Evolutionary conservation across 1,140 invertebrate genomes (phyloP), one percentile per base, ranked within the genome.

Genomic region (Hyphantria cunea): DNA sequence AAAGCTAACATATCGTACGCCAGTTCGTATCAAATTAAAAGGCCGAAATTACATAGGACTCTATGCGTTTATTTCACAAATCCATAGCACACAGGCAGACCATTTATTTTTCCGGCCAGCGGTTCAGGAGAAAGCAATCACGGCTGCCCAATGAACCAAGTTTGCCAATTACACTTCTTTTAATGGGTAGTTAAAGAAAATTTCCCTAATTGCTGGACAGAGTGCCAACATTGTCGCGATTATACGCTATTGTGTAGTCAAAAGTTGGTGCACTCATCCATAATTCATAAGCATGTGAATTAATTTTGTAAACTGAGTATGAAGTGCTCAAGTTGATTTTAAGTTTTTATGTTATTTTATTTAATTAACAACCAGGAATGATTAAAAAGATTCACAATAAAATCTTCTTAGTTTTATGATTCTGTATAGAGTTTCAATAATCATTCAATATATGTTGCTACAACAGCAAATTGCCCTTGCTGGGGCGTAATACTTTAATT

Each of bases 81-180:
- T 61, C 66, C 58, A 64, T 69, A 64, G 62, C 32, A 55, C 47
- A 59, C 62, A 64, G 62, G 48, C 66, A 56, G 61, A 60, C 67
- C 70, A 78, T 80, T 76, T 78, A 75, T 76, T 80, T 76, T 78
- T 77, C 72, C 72, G 67, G 63, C 66, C 68, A 53, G 34, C 58
- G 67, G 58, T 58, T 67, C 58, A 76, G 59, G 53, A 69, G 72
- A 76, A 79, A 79, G 72, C 78, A 80, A 79, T 83, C 80, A 72
- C 61, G 64, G 68, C 62, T 75, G 71, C 74, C 66, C 80, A 80
- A 82, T 76, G 80, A 80, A 80, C 67, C 78, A 79, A 79, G 70
- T 79, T 79, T 74, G 68, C 74, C 72, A 79, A 78, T 83, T 79
- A 80, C 66, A 65, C 63, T 72, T 76, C 70, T 72, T 77, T 78